Evolutionary conservation across 1,140 invertebrate genomes (phyloP).

Genomic region (Pachyrhynchus sulphureomaculatus): DNA sequence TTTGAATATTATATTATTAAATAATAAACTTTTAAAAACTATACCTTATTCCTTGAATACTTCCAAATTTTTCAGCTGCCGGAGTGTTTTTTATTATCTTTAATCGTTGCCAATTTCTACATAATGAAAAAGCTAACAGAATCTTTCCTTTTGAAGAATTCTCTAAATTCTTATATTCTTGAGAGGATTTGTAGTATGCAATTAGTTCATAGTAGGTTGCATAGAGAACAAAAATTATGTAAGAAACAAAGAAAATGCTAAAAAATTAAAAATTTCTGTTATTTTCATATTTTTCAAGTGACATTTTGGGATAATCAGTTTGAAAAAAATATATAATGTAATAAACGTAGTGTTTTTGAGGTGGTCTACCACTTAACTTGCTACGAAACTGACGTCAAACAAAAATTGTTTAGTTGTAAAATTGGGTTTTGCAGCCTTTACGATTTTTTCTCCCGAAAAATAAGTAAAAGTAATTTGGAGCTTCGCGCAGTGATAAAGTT

Average conservation of each 20-base stretch:
- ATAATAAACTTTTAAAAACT: background rate
- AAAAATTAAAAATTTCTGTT: constrained; percentile 11
- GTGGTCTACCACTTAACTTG: too few species aligned
- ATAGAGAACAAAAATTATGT: constrained; percentile 21
- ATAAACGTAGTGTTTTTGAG: too few species aligned
- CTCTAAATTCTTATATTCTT: constrained; percentile 11
- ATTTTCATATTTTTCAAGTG: background rate
- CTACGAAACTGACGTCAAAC: too few species aligned
- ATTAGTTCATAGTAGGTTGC: constrained; percentile 20
- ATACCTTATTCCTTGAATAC: constrained; percentile 36
- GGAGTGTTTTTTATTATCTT: constrained; percentile 23
- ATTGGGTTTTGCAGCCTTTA: too few species aligned
- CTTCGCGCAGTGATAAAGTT: too few species aligned
- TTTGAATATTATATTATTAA: background rate
- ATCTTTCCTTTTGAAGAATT: constrained; percentile 10
- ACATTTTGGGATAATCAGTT: too few species aligned
- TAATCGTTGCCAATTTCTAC: too few species aligned
- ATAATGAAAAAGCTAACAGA: constrained; percentile 30
- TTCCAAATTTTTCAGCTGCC: constrained; percentile 28
- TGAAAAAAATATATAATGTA: too few species aligned
- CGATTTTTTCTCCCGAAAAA: too few species aligned
- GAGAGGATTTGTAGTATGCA: background rate
- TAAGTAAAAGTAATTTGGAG: too few species aligned
- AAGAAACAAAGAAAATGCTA: constrained; percentile 24
- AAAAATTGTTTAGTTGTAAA: too few species aligned